phyloP scores from a whole-genome alignment of 2,888 invertebrate genomes.

The Marronus borbonicus region DNA sequence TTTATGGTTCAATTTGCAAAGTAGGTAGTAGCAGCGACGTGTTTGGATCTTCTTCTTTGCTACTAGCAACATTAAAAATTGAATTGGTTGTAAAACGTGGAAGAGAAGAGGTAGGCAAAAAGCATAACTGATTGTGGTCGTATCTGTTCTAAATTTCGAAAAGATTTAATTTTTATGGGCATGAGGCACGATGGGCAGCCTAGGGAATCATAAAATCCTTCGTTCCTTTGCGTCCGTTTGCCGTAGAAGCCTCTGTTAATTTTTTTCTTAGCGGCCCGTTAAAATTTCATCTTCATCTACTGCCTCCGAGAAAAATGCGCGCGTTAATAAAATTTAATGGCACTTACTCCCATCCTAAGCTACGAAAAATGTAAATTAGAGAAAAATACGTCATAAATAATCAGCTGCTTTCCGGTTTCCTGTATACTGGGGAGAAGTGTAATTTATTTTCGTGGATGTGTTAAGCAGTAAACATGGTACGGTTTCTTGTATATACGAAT shows the following conservation, averaged over 20 bases:
- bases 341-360: constrained; percentile 65
- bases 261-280: constrained; percentile 58
- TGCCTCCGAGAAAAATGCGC: constrained; percentile 59
- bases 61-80: no score
- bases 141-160: constrained; percentile 45
- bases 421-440: constrained; percentile 61
- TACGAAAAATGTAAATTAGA: constrained; percentile 69
- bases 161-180: constrained; percentile 51
- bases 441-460: constrained; percentile 68
- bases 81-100: background rate
- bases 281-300: constrained; percentile 62
- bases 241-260: constrained; percentile 58
- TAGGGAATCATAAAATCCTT: constrained; percentile 56
- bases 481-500: constrained; percentile 54
- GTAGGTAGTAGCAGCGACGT: no score
- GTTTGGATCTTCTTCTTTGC: no score
- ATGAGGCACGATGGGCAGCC: constrained; percentile 36
- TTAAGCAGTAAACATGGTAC: constrained; percentile 64
- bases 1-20: no score
- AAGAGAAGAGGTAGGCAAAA: constrained; percentile 27
- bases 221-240: constrained; percentile 55
- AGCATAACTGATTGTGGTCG: constrained; percentile 38
- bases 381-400: constrained; percentile 70
- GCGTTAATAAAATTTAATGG: constrained; percentile 68
- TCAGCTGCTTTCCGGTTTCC: constrained; percentile 68